These are phyloP conservation scores for Rhagoletis pomonella DNA, from an alignment of 1,140 invertebrate species.

Conservation along the genomic window DNA sequence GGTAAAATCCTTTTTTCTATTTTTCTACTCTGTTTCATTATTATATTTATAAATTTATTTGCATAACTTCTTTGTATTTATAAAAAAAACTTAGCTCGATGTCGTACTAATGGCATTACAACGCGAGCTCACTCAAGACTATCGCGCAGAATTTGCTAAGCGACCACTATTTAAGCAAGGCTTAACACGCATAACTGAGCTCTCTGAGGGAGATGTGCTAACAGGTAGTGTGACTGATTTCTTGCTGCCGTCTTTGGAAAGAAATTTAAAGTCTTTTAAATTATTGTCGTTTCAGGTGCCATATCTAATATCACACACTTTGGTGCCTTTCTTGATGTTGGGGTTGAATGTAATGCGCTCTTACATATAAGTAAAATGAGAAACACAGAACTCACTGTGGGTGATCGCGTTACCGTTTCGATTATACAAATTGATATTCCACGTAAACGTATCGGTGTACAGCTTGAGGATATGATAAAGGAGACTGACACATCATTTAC, in stretches of 20 bases:
- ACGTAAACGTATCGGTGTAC: constrained; percentile 76
- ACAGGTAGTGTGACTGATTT: constrained; percentile 66
- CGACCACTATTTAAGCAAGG: constrained; percentile 82
- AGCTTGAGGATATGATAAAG: constrained; percentile 65
- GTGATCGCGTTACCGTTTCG: constrained; percentile 81
- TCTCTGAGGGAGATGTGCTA: constrained; percentile 77
- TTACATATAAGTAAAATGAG: constrained; percentile 82
- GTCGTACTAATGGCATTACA: constrained; percentile 81
- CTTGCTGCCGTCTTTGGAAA: neutral
- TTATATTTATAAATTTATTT: neutral
- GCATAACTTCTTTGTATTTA: neutral
- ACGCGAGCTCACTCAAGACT: constrained; percentile 80
- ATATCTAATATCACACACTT: constrained; percentile 91
- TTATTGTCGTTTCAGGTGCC: constrained; percentile 75
- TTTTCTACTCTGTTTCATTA: too few species aligned
- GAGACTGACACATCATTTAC: constrained; percentile 69
- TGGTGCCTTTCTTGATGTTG: constrained; percentile 93
- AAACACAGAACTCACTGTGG: constrained; percentile 79
- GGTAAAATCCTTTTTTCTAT: constrained; percentile 57
- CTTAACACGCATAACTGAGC: constrained; percentile 78
- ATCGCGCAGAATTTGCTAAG: constrained; percentile 78
- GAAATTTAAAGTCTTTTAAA: neutral
- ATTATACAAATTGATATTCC: constrained; percentile 77
- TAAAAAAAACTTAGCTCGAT: constrained; percentile 72
- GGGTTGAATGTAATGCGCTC: constrained; percentile 85